Evolutionary conservation across 2,113 vertebrate genomes (phyloP).

Genomic region (Ivindomyrus marchei): DNA sequence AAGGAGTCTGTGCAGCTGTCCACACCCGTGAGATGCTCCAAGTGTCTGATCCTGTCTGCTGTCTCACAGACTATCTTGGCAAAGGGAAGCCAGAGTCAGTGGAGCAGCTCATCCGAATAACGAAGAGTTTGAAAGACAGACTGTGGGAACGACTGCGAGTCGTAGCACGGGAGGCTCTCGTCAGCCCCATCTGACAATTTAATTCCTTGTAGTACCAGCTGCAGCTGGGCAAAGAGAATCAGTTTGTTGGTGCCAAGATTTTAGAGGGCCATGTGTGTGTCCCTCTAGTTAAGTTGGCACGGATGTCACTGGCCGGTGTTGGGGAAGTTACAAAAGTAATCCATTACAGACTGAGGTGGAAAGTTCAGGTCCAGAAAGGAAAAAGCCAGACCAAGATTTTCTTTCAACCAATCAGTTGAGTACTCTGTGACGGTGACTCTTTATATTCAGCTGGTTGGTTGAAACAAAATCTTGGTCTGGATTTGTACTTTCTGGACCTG

Average conservation of each 20-base stretch:
- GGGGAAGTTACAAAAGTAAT: too few relatives aligned
- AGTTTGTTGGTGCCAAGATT: neutral
- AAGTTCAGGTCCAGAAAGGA: too few relatives aligned
- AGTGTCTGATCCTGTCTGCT: neutral
- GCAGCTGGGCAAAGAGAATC: neutral
- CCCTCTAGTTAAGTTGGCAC: neutral
- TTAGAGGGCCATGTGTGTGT: neutral
- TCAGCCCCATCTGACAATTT: neutral
- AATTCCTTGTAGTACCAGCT: neutral
- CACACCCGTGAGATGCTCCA: neutral
- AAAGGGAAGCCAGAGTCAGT: neutral
- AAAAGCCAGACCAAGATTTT: too few relatives aligned
- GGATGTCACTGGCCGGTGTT: neutral
- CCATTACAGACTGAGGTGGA: too few relatives aligned
- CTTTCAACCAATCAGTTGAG: too few relatives aligned
- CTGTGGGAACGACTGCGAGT: neutral
- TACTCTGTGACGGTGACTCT: too few relatives aligned
- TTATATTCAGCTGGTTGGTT: too few relatives aligned
- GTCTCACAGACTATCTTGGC: neutral
- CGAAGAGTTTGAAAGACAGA: neutral
- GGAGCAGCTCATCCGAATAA: neutral
- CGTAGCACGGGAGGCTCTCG: neutral
- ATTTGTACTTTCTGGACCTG: too few relatives aligned
- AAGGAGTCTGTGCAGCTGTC: neutral
- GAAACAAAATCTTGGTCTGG: too few relatives aligned